A percentile compares a stretch with the other conserved stretches of the same genome.
Evolutionary conservation across 2,113 vertebrate species (phyloP).

Genomic region (Nestor notabilis): DNA sequence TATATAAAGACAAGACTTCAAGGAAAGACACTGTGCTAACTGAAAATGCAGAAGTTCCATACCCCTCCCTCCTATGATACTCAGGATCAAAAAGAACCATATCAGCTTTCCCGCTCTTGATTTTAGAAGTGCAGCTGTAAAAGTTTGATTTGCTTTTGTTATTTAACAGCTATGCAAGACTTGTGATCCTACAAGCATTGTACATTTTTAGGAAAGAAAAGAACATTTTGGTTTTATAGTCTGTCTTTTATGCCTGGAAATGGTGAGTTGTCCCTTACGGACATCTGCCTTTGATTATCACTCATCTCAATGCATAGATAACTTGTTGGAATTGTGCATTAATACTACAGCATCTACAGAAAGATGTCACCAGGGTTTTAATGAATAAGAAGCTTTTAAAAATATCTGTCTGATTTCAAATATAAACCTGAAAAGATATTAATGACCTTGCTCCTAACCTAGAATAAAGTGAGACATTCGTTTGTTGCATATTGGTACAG

Average conservation of each 20-base stretch:
- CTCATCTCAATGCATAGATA: background rate
- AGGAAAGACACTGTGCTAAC: background rate
- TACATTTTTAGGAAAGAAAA: background rate
- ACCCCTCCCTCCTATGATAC: background rate
- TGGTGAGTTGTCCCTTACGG: background rate
- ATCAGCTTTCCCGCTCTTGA: background rate
- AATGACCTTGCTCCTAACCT: slow-evolving; percentile 21
- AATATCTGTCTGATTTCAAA: background rate
- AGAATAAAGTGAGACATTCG: background rate
- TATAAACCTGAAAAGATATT: background rate
- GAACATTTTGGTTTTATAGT: background rate
- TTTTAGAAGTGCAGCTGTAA: background rate
- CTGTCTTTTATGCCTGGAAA: background rate
- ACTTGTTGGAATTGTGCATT: slow-evolving; percentile 19
- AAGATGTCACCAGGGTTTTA: background rate
- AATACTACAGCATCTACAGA: background rate
- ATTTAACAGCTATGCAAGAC: background rate
- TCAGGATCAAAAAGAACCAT: background rate
- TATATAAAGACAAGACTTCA: background rate
- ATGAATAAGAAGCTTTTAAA: background rate
- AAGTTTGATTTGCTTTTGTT: background rate
- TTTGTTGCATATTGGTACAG: background rate
- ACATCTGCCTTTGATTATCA: slow-evolving; percentile 34
- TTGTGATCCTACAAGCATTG: background rate
- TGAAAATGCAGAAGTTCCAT: background rate